Evolutionary conservation across 2,888 invertebrate genomes (phyloP).

Genomic region (Torymus aiolomorphi): DNA sequence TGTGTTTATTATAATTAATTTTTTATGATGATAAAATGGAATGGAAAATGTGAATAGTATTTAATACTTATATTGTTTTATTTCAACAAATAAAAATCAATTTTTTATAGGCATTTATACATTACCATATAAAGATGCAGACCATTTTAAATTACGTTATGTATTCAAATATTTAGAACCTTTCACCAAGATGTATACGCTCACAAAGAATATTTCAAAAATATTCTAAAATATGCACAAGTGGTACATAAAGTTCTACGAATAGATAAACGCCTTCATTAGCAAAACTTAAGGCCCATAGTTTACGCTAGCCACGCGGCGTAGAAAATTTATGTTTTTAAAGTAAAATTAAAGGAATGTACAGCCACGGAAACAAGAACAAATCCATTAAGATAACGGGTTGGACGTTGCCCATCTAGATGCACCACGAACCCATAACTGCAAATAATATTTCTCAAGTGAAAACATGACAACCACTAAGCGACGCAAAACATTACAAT

Average conservation of each 20-base stretch:
- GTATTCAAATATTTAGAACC: too few species aligned
- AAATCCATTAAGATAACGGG: constrained; percentile 32
- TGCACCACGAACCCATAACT: constrained; percentile 6
- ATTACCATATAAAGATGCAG: too few species aligned
- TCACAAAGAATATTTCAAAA: background rate
- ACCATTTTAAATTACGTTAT: too few species aligned
- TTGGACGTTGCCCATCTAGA: background rate
- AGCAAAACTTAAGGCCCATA: background rate
- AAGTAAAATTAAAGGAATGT: constrained; percentile 26
- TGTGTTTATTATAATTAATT: too few species aligned
- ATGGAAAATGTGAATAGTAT: too few species aligned
- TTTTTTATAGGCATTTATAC: too few species aligned
- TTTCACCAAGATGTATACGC: too few species aligned
- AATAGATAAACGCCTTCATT: constrained; percentile 34
- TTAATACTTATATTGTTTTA: too few species aligned
- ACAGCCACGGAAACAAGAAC: constrained; percentile 5
- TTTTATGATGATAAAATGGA: too few species aligned
- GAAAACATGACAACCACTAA: background rate
- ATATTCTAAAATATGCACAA: constrained; percentile 10
- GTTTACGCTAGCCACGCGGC: constrained; percentile 18
- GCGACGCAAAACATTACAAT: too few species aligned
- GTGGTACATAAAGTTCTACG: constrained; percentile 22
- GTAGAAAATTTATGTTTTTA: constrained; percentile 10
- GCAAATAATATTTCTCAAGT: constrained; percentile 7
- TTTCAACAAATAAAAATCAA: too few species aligned